Base-by-base conservation (phyloP, 2,797 vertebrate species). In the Lacerta viridis region DNA sequence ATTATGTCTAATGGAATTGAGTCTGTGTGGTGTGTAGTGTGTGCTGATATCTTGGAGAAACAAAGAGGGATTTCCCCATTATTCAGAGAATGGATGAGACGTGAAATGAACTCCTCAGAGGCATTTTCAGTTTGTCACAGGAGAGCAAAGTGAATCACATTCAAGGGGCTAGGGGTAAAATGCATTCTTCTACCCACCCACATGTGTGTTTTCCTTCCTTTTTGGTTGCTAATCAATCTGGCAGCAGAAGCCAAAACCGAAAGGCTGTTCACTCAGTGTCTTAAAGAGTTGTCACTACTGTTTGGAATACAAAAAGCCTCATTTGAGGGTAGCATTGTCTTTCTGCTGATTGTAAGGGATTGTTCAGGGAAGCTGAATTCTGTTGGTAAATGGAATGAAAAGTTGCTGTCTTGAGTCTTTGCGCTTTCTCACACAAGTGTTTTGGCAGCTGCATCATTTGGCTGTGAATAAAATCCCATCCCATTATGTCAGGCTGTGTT, bases 1-100 rank as follows among this genome's bases (percentile, higher is more conserved):
- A 97, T 97, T 97, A 96, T 79, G 66, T 93, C 94, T 97, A 96
- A 96, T 96, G 96, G 96, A 95, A 96, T 81, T 2, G 94, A 90
- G 93, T 89, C 87, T 89, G 77, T 43, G 87, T 92, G 93, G 94
- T 39, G 50, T 81, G 46, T 71, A 50, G 80, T 29, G 92, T 87
- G 92, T 92, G 95, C 94, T 92, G 94, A 92, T 95, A 91, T 90
- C 96, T 91, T 91, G 71, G 93, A 94, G 96, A 93, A 96, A 94
- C 91, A 94, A 94, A 95, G 93, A 78, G 66, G 95, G 95, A 95
- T 96, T 96, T 96, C 94, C 95, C 94, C 94, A 96, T 97, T 96
- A 95, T 93, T 93, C 94, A 92, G 91, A 86, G 94, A 95, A 96
- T 96, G 96, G 95, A 95, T 96, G 95, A 96, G 94, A 96, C 71